Evolutionary conservation across 2,113 vertebrate genomes (phyloP).

Genomic region (Heteronetta atricapilla): DNA sequence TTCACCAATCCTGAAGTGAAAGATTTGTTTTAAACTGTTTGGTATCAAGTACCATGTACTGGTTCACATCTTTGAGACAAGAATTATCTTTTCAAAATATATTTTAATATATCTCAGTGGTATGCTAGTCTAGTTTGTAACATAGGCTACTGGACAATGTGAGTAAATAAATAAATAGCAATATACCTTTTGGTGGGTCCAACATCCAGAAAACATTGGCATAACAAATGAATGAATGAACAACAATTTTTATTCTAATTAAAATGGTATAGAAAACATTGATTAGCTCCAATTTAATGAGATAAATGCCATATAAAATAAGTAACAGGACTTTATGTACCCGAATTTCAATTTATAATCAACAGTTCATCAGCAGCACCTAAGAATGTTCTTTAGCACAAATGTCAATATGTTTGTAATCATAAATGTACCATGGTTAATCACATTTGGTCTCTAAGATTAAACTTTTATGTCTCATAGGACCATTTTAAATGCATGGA

Average conservation of each 20-base stretch:
- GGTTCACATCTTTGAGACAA: background rate
- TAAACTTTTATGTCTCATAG: background rate
- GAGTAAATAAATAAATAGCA: background rate
- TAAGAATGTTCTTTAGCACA: background rate
- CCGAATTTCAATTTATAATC: slow-evolving; percentile 20
- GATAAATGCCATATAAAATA: background rate
- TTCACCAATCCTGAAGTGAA: background rate
- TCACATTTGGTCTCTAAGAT: background rate
- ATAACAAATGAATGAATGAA: background rate
- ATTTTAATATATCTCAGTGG: background rate
- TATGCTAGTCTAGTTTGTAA: background rate
- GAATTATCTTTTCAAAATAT: background rate
- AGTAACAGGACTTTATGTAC: background rate
- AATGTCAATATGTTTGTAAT: background rate
- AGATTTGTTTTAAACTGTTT: background rate
- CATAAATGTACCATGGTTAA: background rate
- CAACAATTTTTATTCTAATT: background rate
- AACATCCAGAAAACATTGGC: background rate
- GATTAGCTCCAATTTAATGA: background rate
- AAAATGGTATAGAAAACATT: background rate
- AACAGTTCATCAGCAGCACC: background rate
- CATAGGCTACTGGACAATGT: background rate
- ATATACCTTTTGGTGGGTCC: background rate
- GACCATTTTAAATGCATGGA: background rate
- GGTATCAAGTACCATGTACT: background rate